Evolutionary conservation across 2,797 vertebrate genomes (phyloP).

Genomic region (Remorina albescens): DNA sequence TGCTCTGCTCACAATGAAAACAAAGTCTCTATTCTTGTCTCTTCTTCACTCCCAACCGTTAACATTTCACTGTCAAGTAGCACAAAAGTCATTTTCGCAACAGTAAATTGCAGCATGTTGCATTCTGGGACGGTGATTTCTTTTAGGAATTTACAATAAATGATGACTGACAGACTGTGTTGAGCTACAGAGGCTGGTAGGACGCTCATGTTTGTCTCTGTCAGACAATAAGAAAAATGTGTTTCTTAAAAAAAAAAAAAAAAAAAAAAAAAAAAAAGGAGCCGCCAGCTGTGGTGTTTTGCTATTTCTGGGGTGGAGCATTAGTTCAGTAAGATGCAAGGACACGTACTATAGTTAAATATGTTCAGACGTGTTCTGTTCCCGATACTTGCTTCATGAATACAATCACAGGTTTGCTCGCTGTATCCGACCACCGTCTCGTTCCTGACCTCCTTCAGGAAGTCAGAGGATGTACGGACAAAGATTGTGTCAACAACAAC

Average conservation of each 20-base stretch:
- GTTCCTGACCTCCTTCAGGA: constrained; percentile 44
- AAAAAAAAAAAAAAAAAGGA: background rate
- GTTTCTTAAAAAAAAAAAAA: background rate
- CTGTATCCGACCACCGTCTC: constrained; percentile 13
- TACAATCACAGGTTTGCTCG: too few relatives aligned
- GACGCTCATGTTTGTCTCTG: background rate
- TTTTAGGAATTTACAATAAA: background rate
- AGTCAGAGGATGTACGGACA: constrained; percentile 44
- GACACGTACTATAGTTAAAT: background rate
- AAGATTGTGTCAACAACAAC: constrained; percentile 44
- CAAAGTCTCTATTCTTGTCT: too few relatives aligned
- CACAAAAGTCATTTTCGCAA: background rate
- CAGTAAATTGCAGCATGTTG: background rate
- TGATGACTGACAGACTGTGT: background rate
- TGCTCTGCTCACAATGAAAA: too few relatives aligned
- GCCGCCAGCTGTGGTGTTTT: background rate
- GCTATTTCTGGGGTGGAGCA: background rate
- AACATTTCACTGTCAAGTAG: background rate
- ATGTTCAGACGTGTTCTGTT: background rate
- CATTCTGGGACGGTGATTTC: too few relatives aligned
- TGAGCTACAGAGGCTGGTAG: background rate
- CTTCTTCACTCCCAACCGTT: too few relatives aligned
- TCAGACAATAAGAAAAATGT: background rate
- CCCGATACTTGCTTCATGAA: too few relatives aligned
- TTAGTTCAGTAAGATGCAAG: background rate